Evolutionary conservation across 2,797 vertebrate genomes (phyloP), one percentile per base, ranked within the genome.

Genomic region (Synanceia verrucosa): DNA sequence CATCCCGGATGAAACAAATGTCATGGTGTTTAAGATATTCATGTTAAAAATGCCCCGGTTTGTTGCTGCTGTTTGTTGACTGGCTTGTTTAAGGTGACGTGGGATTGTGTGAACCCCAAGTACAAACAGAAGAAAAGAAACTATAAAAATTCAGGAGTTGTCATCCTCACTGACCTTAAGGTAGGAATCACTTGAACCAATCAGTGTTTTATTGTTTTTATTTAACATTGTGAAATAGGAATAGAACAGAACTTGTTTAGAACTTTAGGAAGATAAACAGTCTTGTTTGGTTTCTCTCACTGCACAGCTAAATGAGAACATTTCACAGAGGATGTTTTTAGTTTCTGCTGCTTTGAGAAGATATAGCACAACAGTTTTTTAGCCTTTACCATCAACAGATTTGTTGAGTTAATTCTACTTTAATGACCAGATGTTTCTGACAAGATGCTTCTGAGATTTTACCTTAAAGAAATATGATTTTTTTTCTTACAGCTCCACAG

Each of bases 31-130:
- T 41, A 24, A 58, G 28, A 60, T 44, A n/a, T 31, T 26, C 5
- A 5, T 58, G 24, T 69, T 76, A 29, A 69, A 47, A 63, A 70
- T 50, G 39, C 41, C 16, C 64, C n/a, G 18, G 55, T 36, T 41
- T 73, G 69, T 52, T 69, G 29, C 58, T 52, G 52, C 48, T 79
- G 24, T 64, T 56, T 44, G 61, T 65, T 51, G 4, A 36, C 53
- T 44, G 8, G 19, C 16, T 79, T 63, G 57, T 69, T 79, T 28
- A 89, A 97, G 97, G 96, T 97, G 84, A 95, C 95, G 65, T 99
- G 98, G 98, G 97, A 98, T 55, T 99, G 97, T 77, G 76, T 99
- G 80, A 99, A 98, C 84, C 93, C 96, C 70, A 99, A 98, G 85
- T 99, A 99, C 93, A 98, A 97, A 81, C 91, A 95, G 76, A 98